Evolutionary conservation across 2,888 invertebrate genomes (phyloP), one percentile per base, ranked within the genome.

Genomic region (Trisateles emortualis): DNA sequence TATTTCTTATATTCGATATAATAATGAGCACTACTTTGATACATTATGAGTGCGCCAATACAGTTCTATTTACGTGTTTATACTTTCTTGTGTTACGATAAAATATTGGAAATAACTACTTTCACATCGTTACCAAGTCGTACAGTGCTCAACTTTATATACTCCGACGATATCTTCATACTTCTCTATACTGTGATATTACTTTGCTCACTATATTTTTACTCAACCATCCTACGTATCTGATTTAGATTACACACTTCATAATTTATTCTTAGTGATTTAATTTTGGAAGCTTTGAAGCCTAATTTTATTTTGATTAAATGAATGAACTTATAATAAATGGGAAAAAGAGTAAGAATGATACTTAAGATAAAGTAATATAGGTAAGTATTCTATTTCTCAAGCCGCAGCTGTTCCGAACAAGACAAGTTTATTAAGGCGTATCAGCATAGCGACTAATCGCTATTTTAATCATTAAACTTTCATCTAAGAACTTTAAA

Each of bases 401-500:
- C 76, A 81, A 84, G 80, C 83, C 79, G 56, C 81, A 84, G 80
- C 83, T 78, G 56, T 81, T 78, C 68, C 74, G 79, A 78, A 79
- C 79, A 78, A 76, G 75, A 79, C 64, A 59, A 56, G 29, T 64
- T 26, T 69, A 72, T 76, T 83, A 86, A 84, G 86, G 86, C 86
- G 79, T 77, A 76, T 81, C 73, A 84, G 83, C 81, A 66, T 76
- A 78, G 79, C 82, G 78, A 78, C 81, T 86, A 85, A 70, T 65
- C 81, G 81, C 83, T 83, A 78, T 75, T 75, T 77, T 74, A 75
- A 73, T 73, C 52, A 80, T 75, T 74, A 75, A 76, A 74, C 59
- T 63, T 81, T 88, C 79, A 84, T 76, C 86, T 89, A 88, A 88
- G 83, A 85, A 78, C 66, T 81, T 87, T 84, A 75, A 81, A 79